phyloP scores from a whole-genome alignment of 92 coral and sea anemone genomes.

The Ricordea florida region DNA sequence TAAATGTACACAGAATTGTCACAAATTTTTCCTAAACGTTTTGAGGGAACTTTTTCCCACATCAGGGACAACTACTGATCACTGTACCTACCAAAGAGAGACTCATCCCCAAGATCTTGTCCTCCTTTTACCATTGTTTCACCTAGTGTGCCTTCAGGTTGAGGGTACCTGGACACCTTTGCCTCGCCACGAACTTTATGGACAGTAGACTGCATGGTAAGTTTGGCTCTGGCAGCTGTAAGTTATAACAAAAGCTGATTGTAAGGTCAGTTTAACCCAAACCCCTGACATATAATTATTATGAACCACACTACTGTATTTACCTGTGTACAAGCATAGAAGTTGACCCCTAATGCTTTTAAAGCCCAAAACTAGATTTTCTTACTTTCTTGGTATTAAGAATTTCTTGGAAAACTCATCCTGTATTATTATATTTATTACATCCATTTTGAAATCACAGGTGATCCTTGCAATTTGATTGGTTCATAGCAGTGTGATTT shows the following conservation, averaged over 20 bases:
- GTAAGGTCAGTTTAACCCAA: background rate
- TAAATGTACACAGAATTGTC: too few relatives aligned
- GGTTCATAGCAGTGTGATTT: too few relatives aligned
- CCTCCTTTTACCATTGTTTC: conserved; percentile 92
- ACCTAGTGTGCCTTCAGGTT: conserved; percentile 84
- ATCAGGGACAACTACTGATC: background rate
- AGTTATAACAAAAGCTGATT: background rate
- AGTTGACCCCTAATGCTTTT: background rate
- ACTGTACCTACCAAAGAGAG: conserved; percentile 72
- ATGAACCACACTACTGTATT: background rate
- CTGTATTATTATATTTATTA: too few relatives aligned
- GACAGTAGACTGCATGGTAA: conserved; percentile 93
- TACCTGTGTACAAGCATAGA: background rate
- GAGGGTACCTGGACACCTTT: conserved; percentile 80
- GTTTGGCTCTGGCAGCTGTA: conserved; percentile 92
- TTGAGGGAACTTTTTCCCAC: too few relatives aligned
- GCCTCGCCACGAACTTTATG: conserved; percentile 96
- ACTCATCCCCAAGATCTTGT: conserved; percentile 84
- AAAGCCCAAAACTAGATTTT: too few relatives aligned
- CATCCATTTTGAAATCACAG: too few relatives aligned
- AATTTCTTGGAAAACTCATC: too few relatives aligned
- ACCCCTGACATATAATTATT: background rate
- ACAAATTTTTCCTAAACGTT: too few relatives aligned
- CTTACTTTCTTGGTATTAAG: too few relatives aligned
- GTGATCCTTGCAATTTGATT: too few relatives aligned